Conservation (phyloP, 2,888 invertebrate genomes). For the Monochamus alternatus region DNA sequence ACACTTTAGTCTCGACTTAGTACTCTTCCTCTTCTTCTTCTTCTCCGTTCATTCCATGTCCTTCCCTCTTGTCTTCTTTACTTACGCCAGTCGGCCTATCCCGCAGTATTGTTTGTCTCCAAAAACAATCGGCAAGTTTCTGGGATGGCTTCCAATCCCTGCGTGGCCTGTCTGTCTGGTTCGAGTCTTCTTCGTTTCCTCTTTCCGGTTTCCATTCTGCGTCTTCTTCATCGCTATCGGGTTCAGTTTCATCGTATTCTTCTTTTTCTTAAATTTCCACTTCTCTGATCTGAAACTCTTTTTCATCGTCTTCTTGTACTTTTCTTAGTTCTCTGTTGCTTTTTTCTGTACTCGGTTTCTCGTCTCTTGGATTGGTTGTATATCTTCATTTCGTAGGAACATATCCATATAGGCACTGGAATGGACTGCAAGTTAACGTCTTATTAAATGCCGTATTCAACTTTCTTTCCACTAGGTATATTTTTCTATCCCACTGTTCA, state of each 20-base stretch:
- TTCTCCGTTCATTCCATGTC: no score
- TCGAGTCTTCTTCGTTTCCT: no score
- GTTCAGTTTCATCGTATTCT: not conserved
- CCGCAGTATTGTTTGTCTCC: no score
- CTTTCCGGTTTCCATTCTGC: constrained; percentile 9
- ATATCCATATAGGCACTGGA: constrained; percentile 46
- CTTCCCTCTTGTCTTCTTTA: no score
- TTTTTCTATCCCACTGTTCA: constrained; percentile 26
- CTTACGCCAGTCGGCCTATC: no score
- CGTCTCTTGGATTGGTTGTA: constrained; percentile 14
- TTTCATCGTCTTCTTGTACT: constrained; percentile 1
- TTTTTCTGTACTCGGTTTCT: not conserved
- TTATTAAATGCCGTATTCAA: constrained; percentile 44
- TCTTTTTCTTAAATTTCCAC: not conserved
- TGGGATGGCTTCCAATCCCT: no score
- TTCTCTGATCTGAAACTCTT: not conserved
- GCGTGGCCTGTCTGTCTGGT: no score
- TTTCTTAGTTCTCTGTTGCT: constrained; percentile 1
- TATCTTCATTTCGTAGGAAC: constrained; percentile 20
- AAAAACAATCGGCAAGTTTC: no score
- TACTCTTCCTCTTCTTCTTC: no score
- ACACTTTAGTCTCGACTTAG: no score
- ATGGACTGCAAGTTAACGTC: constrained; percentile 47
- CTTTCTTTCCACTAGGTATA: constrained; percentile 39
- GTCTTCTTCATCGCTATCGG: not conserved